phyloP scores from a whole-genome alignment of 1,140 invertebrate genomes.

The Nilaparvata lugens region DNA sequence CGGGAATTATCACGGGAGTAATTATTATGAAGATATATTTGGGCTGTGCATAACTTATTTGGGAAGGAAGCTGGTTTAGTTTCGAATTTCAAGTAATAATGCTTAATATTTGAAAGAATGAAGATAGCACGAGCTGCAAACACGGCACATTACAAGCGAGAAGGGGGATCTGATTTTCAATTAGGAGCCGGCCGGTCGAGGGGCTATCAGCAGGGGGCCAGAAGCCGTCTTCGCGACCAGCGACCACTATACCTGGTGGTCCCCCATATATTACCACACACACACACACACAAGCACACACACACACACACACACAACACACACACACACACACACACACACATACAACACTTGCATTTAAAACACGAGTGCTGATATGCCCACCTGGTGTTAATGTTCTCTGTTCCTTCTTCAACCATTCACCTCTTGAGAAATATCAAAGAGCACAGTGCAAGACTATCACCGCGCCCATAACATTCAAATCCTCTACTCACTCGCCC shows the following conservation, averaged over 20 bases:
- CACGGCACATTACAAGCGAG: neutral
- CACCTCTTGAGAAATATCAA: too few species aligned
- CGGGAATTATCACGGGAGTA: too few species aligned
- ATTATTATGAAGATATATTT: too few species aligned
- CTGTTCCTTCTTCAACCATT: neutral
- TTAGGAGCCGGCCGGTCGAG: neutral
- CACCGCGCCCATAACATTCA: too few species aligned
- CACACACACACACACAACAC: neutral
- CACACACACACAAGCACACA: neutral
- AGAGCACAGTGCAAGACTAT: too few species aligned
- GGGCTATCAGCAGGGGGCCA: neutral
- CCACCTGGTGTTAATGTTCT: neutral
- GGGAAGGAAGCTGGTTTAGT: too few species aligned
- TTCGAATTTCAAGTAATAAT: too few species aligned
- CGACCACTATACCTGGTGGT: conserved; percentile 1
- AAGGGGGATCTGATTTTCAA: neutral
- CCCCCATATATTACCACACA: neutral
- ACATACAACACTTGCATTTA: too few species aligned
- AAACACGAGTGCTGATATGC: neutral
- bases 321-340: neutral
- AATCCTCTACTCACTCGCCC: too few species aligned
- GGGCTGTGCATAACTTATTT: too few species aligned
- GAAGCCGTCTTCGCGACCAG: neutral
- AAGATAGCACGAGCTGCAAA: too few species aligned
- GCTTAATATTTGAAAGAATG: too few species aligned